Conservation (phyloP, 2,113 vertebrate genomes). For the Hemibagrus wyckioides region DNA sequence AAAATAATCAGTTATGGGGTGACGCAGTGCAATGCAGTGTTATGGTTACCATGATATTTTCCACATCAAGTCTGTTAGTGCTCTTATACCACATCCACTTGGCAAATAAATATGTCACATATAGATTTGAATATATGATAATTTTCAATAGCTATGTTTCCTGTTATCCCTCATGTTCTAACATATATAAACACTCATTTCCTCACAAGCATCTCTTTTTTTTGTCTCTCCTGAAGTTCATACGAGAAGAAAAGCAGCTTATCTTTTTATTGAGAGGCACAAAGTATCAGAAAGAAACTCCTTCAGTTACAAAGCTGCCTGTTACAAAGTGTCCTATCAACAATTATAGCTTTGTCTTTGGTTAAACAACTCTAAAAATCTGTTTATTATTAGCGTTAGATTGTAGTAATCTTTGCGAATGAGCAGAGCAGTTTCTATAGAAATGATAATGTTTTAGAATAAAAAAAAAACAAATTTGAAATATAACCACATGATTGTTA, state of each 20-base stretch:
- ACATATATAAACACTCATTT: not conserved
- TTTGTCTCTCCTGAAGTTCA: too few relatives aligned
- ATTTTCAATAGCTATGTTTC: not conserved
- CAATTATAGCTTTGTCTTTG: not conserved
- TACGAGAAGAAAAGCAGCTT: too few relatives aligned
- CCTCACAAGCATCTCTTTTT: not conserved
- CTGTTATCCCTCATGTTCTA: too few relatives aligned
- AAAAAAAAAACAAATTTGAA: not conserved
- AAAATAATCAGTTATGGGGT: not conserved
- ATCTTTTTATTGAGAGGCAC: too few relatives aligned
- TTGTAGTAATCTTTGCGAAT: not conserved
- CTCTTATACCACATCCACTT: not conserved
- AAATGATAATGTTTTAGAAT: not conserved
- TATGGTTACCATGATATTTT: not conserved
- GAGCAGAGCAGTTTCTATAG: not conserved
- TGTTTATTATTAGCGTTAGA: not conserved
- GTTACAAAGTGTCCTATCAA: not conserved
- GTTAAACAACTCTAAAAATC: too few relatives aligned
- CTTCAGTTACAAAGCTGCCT: not conserved
- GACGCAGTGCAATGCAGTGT: not conserved
- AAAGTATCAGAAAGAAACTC: not conserved
- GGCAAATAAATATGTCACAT: too few relatives aligned
- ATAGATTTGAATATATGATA: not conserved
- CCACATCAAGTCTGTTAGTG: not conserved
- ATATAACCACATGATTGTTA: not conserved